A percentile compares a stretch with the other conserved stretches of the same genome.
Evolutionary conservation across 2,888 invertebrate genomes (phyloP).

Genomic region (Myathropa florea): DNA sequence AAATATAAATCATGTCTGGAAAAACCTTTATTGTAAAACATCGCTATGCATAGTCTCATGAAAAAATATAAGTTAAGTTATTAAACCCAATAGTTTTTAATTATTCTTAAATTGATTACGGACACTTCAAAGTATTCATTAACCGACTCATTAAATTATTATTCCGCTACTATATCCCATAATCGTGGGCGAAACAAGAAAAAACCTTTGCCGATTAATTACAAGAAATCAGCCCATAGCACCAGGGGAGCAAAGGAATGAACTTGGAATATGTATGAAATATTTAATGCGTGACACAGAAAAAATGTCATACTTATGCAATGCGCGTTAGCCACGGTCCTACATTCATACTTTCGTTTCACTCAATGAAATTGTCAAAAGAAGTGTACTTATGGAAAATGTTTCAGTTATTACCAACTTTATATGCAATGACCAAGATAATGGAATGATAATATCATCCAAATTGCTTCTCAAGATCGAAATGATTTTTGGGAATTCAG

Average conservation of each 20-base stretch:
- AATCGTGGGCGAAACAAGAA: conserved; percentile 3
- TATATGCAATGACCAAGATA: neutral
- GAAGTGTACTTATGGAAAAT: neutral
- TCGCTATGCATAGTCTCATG: too few relatives aligned
- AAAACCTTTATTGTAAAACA: too few relatives aligned
- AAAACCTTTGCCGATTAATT: conserved; percentile 24
- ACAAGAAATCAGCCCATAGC: neutral
- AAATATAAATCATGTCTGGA: too few relatives aligned
- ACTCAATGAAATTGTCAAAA: neutral
- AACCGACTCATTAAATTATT: conserved; percentile 22
- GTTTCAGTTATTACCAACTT: neutral
- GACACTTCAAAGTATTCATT: conserved; percentile 8
- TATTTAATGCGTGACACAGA: neutral
- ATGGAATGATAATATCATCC: neutral
- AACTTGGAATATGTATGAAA: neutral
- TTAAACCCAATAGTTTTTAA: neutral
- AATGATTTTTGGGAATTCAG: neutral
- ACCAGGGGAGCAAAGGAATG: neutral
- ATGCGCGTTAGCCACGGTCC: neutral
- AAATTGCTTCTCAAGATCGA: neutral
- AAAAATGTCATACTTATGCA: neutral
- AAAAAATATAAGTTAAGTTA: neutral
- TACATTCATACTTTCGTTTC: neutral
- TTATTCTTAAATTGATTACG: conserved; percentile 1
- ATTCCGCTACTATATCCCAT: conserved; percentile 17